Base-by-base conservation (phyloP, 2,888 invertebrate genomes). In the Lepetodrilus schrolli region DNA sequence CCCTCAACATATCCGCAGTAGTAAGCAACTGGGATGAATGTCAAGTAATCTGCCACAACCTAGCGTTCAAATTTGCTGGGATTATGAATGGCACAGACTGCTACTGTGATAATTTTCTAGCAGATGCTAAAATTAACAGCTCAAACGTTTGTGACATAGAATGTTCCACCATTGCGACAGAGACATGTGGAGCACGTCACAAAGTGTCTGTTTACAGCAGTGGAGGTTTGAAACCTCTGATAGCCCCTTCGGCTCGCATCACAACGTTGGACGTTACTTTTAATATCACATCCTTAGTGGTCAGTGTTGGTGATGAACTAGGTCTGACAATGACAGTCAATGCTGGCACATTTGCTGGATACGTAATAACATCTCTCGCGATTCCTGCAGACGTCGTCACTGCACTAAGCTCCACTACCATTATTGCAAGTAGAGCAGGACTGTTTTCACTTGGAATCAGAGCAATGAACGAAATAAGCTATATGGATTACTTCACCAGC, bases 381-480 rank as follows among this genome's bases (percentile, higher is more conserved):
- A 73, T 71, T 1, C 66, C 50, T 21, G 38, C 43, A 36, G 13
- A 69, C 3, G 51, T 66, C 38, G 74, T 70, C 43, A 76, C 77
- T 4, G 66, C 50, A 13, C 43, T 70, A 13, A 72, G 66, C 10
- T 4, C 8, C n/a, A 70, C 70, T 13, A 48, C 48, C 7, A 26
- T 75, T 7, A 26, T 17, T 13, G 75, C 51, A 30, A 23, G 36
- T 13, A 8, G 34, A 13, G 8, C 43, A 8, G 79, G 79, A 8
- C n/a, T 37, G 10, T 75, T 69, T 37, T 47, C 20, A 17, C 26
- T 79, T 7, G 21, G 23, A 5, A 49, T 79, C 2, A 65, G 47
- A 10, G 79, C 77, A 10, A 65, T 79, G n/a, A 79, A 79, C 75
- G 79, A 79, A 26, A 68, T 79, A 49, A 75, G 79, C 43, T 70